Evolutionary conservation across 2,888 invertebrate species (phyloP).

Genomic region (Polia nebulosa): DNA sequence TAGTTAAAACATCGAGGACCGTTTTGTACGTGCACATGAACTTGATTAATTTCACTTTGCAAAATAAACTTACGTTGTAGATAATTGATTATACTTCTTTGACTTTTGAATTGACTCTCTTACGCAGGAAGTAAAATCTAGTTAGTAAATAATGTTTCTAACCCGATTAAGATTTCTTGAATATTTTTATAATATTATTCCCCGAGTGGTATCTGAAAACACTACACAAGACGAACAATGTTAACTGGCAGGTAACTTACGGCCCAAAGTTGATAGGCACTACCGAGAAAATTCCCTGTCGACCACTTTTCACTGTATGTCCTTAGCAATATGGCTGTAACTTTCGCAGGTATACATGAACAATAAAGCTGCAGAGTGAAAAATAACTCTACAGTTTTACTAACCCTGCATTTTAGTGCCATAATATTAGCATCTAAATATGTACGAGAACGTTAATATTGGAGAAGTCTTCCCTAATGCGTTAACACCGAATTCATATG

Average conservation of each 20-base stretch:
- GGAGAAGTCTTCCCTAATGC: not conserved
- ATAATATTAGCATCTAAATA: not conserved
- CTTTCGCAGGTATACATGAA: not conserved
- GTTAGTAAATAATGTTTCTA: not conserved
- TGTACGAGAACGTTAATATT: too few relatives aligned
- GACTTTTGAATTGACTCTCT: slow-evolving; percentile 44
- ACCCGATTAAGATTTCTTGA: not conserved
- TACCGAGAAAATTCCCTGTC: not conserved
- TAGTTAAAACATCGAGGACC: slow-evolving; percentile 41
- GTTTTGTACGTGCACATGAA: slow-evolving; percentile 18
- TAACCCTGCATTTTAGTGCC: not conserved
- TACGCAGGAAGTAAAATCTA: slow-evolving; percentile 24
- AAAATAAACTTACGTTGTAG: not conserved
- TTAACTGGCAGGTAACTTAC: too few relatives aligned
- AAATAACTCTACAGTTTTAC: not conserved
- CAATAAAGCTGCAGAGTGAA: not conserved
- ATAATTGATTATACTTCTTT: slow-evolving; percentile 11
- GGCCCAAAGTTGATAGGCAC: not conserved
- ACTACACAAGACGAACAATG: not conserved
- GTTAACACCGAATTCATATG: not conserved
- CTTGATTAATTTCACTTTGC: too few relatives aligned
- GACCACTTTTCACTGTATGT: not conserved
- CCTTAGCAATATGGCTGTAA: not conserved
- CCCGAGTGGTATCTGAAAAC: not conserved
- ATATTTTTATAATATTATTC: not conserved